Conservation (phyloP, 2,888 invertebrate genomes). For the Laspeyria flexula region DNA sequence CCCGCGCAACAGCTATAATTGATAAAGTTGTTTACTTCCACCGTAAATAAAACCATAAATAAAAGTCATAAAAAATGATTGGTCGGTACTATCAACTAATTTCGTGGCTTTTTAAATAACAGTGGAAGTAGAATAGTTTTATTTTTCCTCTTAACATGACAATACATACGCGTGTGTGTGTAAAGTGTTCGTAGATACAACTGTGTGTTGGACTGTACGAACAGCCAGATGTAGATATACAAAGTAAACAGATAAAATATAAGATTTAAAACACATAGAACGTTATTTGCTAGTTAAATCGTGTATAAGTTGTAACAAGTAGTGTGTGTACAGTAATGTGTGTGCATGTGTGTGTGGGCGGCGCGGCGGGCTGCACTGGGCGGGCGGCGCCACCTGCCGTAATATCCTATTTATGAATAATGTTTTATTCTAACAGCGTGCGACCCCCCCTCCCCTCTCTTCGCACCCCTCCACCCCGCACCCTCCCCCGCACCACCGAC, state of each 20-base stretch:
- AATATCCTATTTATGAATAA: constrained; percentile 86
- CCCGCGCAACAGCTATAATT: no score
- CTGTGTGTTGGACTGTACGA: no score
- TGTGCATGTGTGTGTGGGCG: constrained; percentile 19
- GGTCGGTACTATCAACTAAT: no score
- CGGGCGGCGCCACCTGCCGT: constrained; percentile 62
- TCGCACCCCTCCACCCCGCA: constrained; percentile 35
- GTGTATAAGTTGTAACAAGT: constrained; percentile 3
- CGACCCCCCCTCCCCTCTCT: constrained; percentile 61
- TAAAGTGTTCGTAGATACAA: no score
- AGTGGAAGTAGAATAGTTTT: no score
- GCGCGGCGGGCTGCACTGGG: constrained; percentile 27
- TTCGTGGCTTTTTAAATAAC: no score
- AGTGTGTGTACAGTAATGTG: background rate
- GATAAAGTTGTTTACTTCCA: no score
- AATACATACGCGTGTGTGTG: no score
- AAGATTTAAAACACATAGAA: constrained; percentile 2
- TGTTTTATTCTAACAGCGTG: constrained; percentile 85
- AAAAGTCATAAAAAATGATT: no score
- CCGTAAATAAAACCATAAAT: no score
- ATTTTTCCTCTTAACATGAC: no score
- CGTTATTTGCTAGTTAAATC: constrained; percentile 7
- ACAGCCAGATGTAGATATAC: no score
- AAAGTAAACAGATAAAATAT: background rate
- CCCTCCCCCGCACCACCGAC: constrained; percentile 12